phyloP scores from a whole-genome alignment of 2,888 invertebrate genomes.

The Drosophila algonquin region DNA sequence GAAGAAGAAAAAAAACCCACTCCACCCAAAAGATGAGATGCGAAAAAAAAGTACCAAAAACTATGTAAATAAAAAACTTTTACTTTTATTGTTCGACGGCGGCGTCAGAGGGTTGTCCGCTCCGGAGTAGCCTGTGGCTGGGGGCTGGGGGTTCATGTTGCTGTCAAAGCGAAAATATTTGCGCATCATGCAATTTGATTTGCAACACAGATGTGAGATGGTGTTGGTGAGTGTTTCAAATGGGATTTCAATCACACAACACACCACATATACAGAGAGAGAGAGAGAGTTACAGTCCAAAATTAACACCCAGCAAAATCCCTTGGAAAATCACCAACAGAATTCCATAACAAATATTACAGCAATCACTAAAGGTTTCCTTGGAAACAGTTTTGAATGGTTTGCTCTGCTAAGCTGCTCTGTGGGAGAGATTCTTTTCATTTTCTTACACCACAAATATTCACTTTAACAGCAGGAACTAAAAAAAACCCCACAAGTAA shows the following conservation, averaged over 20 bases:
- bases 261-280: too few relatives aligned
- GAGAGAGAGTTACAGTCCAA: neutral
- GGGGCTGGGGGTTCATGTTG: conserved; percentile 14
- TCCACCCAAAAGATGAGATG: conserved; percentile 2
- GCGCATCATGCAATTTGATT: conserved; percentile 78
- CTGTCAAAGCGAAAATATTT: conserved; percentile 54
- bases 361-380: neutral
- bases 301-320: neutral
- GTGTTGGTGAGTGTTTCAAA: conserved; percentile 38
- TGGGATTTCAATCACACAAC: conserved; percentile 35
- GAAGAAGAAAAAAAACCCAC: conserved; percentile 18
- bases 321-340: neutral
- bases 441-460: neutral
- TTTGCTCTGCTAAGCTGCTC: too few relatives aligned
- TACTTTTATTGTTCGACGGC: conserved; percentile 62
- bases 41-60: conserved; percentile 33
- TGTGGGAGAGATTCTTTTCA: too few relatives aligned
- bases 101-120: neutral
- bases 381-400: neutral
- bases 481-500: neutral
- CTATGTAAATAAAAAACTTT: conserved; percentile 69
- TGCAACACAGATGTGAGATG: conserved; percentile 52
- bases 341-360: neutral
- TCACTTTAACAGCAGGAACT: neutral
- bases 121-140: conserved; percentile 7